Evolutionary conservation across 2,888 invertebrate genomes (phyloP).

Genomic region (Vanessa cardui): DNA sequence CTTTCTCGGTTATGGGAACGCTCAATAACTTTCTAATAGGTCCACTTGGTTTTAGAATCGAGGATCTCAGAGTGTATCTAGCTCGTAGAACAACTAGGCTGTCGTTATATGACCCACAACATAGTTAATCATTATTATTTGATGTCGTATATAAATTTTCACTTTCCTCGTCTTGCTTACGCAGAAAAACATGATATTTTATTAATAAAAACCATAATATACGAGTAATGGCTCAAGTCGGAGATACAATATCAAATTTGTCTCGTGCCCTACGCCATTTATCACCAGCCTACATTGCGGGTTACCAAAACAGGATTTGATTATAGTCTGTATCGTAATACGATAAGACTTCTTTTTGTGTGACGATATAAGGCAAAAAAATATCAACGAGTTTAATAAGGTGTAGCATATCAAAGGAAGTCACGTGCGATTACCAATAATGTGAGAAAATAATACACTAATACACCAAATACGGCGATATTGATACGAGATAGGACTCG

Average conservation of each 20-base stretch:
- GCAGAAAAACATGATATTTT: slow-evolving; percentile 52
- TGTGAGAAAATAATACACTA: not conserved
- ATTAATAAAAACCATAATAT: slow-evolving; percentile 53
- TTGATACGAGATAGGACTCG: too few relatives aligned
- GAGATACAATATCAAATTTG: slow-evolving; percentile 65
- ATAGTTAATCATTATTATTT: too few relatives aligned
- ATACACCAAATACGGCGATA: not conserved
- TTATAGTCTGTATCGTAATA: slow-evolving; percentile 29
- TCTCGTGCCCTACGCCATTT: slow-evolving; percentile 61
- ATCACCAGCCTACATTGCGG: slow-evolving; percentile 52
- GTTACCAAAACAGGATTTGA: slow-evolving; percentile 19
- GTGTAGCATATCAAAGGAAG: slow-evolving; percentile 12
- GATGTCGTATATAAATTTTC: too few relatives aligned
- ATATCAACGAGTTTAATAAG: slow-evolving; percentile 20
- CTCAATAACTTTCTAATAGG: too few relatives aligned
- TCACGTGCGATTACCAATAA: slow-evolving; percentile 1
- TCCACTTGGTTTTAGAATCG: too few relatives aligned
- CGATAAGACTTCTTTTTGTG: slow-evolving; percentile 4
- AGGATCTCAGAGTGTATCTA: too few relatives aligned
- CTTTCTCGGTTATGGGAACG: too few relatives aligned
- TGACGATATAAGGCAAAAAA: slow-evolving; percentile 10
- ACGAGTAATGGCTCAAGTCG: slow-evolving; percentile 30
- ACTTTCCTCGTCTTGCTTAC: too few relatives aligned
- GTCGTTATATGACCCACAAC: too few relatives aligned
- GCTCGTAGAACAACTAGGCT: too few relatives aligned